These are phyloP conservation scores for Sciurus vulgaris DNA, from an alignment of 2,797 vertebrate genomes.

Conservation along the genomic window DNA sequence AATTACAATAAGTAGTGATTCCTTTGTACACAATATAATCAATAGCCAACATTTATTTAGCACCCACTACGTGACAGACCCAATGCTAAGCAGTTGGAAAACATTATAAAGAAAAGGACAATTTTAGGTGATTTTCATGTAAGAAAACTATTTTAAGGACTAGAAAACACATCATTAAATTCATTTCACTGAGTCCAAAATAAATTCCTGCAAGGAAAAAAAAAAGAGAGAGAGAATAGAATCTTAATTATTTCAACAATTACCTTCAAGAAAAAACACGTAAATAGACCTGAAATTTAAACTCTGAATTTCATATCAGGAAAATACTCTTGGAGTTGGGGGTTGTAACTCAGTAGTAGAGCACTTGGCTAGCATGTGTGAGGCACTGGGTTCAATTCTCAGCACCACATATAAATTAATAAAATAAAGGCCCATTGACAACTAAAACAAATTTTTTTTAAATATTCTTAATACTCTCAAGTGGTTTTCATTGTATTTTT, in stretches of 20 bases:
- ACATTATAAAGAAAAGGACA: conserved; percentile 19
- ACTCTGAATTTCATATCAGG: conserved; percentile 41
- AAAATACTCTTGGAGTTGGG: background rate
- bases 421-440: too few relatives aligned
- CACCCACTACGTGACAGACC: background rate
- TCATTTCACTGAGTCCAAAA: conserved; percentile 44
- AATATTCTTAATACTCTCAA: conserved; percentile 24
- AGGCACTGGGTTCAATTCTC: too few relatives aligned
- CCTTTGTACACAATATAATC: background rate
- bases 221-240: background rate
- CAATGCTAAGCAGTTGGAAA: conserved; percentile 6
- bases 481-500: conserved; percentile 54
- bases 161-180: conserved; percentile 50
- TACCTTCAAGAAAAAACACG: conserved; percentile 59
- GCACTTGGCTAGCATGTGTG: too few relatives aligned
- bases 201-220: background rate
- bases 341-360: too few relatives aligned
- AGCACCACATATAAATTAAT: too few relatives aligned
- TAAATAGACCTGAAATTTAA: conserved; percentile 57
- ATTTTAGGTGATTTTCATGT: conserved; percentile 43
- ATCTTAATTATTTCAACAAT: conserved; percentile 62
- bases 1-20: conserved; percentile 39
- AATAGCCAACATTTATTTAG: conserved; percentile 13
- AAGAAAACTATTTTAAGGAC: conserved; percentile 39
- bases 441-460: too few relatives aligned